Evolutionary conservation across 2,888 invertebrate genomes (phyloP), one percentile per base, ranked within the genome.

Genomic region (Sinohyriopsis cumingii): DNA sequence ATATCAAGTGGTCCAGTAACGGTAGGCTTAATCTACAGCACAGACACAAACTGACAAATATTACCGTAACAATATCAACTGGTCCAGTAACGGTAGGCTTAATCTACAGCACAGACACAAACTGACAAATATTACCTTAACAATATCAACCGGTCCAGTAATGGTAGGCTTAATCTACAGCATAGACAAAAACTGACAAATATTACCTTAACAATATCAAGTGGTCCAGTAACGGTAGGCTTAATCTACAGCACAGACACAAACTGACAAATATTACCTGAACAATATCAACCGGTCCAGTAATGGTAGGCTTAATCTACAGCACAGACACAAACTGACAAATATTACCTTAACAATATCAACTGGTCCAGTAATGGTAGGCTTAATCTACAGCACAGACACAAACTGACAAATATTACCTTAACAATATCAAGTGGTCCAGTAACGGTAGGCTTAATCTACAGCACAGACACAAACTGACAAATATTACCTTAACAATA

Each of bases 361-460:
- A 72, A 94, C 90, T n/a, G n/a, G n/a, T n/a, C n/a, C n/a, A n/a
- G n/a, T n/a, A n/a, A n/a, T n/a, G 45, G 15, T 3, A 45, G 45
- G 45, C 15, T 45, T 45, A 45, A 45, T 45, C 45, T 45, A 45
- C 15, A 45, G 15, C 12, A 12, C 24, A 24, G 45, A 24, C 56
- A 59, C 57, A 55, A 12, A n/a, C n/a, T 9, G 18, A 59, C 28
- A 28, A 60, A 54, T 68, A 81, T 71, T 80, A 89, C 93, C 89
- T 95, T 94, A 18, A 98, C 93, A 15, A 97, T 88, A 28, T 91
- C 86, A 72, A 94, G n/a, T n/a, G n/a, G n/a, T n/a, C n/a, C n/a
- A n/a, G n/a, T n/a, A n/a, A n/a, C n/a, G 45, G 15, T 3, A 45
- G 45, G 45, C 15, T 45, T 45, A 45, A 45, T 45, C 45, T 45